A percentile compares a stretch with the other conserved stretches of the same genome.
Conservation (phyloP, 1,140 invertebrate genomes). For the Onthophagus taurus region DNA sequence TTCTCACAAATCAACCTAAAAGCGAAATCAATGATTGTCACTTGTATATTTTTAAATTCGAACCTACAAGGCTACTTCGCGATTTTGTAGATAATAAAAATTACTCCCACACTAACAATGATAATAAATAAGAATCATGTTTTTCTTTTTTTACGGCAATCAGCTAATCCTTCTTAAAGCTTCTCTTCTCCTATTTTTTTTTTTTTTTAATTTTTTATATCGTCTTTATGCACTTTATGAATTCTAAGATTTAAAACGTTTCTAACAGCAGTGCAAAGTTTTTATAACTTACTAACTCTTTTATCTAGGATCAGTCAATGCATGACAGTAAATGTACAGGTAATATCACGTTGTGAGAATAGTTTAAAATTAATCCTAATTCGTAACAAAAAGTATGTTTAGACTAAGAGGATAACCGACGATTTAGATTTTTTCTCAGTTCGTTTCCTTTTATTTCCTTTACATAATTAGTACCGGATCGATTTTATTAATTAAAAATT, state of each 20-base stretch:
- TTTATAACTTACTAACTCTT: conserved; percentile 21
- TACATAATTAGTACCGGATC: no score
- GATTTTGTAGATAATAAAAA: conserved; percentile 14
- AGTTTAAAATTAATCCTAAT: conserved; percentile 13
- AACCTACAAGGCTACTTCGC: no score
- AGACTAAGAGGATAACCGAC: neutral
- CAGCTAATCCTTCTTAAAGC: no score
- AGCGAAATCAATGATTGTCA: no score
- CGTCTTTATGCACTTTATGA: conserved; percentile 5
- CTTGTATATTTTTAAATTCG: no score
- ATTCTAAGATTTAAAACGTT: conserved; percentile 14
- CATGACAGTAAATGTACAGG: conserved; percentile 28
- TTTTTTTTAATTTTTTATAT: neutral
- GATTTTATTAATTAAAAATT: no score
- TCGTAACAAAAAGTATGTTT: neutral
- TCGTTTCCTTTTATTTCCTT: no score
- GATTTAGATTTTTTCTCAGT: neutral
- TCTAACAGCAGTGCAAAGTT: conserved; percentile 29
- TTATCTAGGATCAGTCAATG: conserved; percentile 32
- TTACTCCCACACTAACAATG: neutral
- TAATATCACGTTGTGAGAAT: conserved; percentile 30
- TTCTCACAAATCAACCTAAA: no score
- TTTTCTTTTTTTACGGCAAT: neutral
- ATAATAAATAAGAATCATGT: neutral
- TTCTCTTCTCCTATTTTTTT: no score